Percentiles rank a stretch among this genome's conserved stretches.
These are phyloP conservation scores for Aphis craccivora DNA, from an alignment of 1,140 invertebrate genomes.

Conservation along the genomic window DNA sequence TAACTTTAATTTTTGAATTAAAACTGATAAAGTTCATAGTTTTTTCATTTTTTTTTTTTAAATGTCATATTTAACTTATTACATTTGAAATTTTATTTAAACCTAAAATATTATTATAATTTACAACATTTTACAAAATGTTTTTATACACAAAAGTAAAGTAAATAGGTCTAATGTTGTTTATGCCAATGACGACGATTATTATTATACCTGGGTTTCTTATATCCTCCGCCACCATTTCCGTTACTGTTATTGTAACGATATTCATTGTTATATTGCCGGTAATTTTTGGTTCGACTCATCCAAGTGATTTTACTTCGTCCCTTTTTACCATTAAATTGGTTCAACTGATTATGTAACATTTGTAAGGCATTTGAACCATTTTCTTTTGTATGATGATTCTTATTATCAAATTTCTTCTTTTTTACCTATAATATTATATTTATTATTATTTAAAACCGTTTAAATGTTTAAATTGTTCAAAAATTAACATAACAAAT, in stretches of 20 bases:
- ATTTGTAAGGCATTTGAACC: slow-evolving; percentile 44
- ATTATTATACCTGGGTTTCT: slow-evolving; percentile 58
- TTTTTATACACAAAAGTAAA: background rate
- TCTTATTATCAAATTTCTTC: slow-evolving; percentile 48
- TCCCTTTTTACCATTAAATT: slow-evolving; percentile 53
- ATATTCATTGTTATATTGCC: slow-evolving; percentile 27
- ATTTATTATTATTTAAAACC: background rate
- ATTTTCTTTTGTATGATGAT: slow-evolving; percentile 28
- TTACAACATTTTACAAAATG: slow-evolving; percentile 11
- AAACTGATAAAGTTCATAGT: background rate
- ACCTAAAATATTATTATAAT: background rate
- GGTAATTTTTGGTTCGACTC: slow-evolving; percentile 45
- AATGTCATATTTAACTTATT: background rate
- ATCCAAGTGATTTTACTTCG: slow-evolving; percentile 55
- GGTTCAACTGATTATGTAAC: slow-evolving; percentile 53
- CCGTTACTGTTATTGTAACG: slow-evolving; percentile 27
- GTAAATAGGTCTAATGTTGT: slow-evolving; percentile 5
- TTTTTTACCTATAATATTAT: slow-evolving; percentile 38
- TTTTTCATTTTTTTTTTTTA: background rate
- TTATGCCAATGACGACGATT: slow-evolving; percentile 38
- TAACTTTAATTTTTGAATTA: background rate
- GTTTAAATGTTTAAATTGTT: background rate
- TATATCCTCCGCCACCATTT: slow-evolving; percentile 25
- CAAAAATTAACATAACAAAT: background rate
- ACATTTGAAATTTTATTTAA: background rate